Base-by-base conservation (phyloP, 1,140 invertebrate genomes). In the Caenorhabditis latens region DNA sequence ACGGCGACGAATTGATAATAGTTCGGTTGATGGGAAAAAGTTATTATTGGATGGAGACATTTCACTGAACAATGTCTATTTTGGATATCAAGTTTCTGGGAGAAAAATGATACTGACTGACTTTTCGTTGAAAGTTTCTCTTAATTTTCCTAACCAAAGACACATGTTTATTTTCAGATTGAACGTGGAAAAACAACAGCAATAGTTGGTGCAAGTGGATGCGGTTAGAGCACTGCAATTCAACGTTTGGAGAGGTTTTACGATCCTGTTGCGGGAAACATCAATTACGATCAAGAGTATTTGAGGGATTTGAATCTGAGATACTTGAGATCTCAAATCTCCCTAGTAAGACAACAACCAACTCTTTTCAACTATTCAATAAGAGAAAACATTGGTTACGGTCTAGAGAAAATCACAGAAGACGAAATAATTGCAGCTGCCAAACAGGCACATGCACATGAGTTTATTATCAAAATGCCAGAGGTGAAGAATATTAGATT, bases 121-220 rank as follows among this genome's bases (percentile, higher is more conserved):
- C 6, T 58, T 58, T 8, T n/a, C 57, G n/a, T 21, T 58, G 19
- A 58, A 21, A n/a, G 57, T 58, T 9, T 21, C 8, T 58, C 14
- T 58, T n/a, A n/a, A n/a, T 21, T 58, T 58, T 8, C 5, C n/a
- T n/a, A n/a, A 3, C n/a, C 8, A 19, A 58, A n/a, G 11, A n/a
- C 16, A 2, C 11, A 53, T 8, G 11, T 91, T 21, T 85, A 92
- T 94, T 95, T 97, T 88, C 92, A 96, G 11, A 94, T 90, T 94
- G 50, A 88, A 94, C 7, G 90, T 89, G 96, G 96, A 1, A 94
- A 97, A 92, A 97, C 96, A 0, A 95, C 98, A 4, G 97, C 96
- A 2, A 93, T 98, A 2, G 97, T 96, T 90, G 94, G 95, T 86
- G 65, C 75, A 32, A 92, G 91, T 88, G 93, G 93, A 21, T 92